Evolutionary conservation across 2,888 invertebrate genomes (phyloP).

Genomic region (Argynnis bischoffii): DNA sequence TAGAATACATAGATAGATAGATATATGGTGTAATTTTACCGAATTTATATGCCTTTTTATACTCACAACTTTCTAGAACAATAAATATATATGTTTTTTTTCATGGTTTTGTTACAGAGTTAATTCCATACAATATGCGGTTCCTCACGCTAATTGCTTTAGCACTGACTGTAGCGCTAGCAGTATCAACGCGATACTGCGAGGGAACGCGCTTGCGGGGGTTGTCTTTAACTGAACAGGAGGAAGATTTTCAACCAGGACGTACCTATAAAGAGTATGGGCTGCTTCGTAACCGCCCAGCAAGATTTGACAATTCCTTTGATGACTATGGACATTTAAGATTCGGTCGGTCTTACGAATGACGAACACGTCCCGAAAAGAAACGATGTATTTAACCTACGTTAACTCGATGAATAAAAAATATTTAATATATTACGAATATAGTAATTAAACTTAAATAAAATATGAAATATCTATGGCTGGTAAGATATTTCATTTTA

Average conservation of each 20-base stretch:
- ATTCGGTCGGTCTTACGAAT: slow-evolving; percentile 84
- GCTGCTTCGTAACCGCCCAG: slow-evolving; percentile 67
- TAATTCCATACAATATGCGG: slow-evolving; percentile 53
- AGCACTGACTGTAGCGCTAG: slow-evolving; percentile 52
- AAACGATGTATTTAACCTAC: slow-evolving; percentile 27
- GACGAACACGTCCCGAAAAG: slow-evolving; percentile 49
- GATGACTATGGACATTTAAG: slow-evolving; percentile 90
- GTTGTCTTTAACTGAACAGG: slow-evolving; percentile 58
- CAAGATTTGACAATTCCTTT: slow-evolving; percentile 83
- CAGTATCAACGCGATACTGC: slow-evolving; percentile 54
- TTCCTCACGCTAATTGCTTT: slow-evolving; percentile 54
- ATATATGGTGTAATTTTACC: no score
- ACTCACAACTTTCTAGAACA: no score
- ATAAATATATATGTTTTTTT: neutral
- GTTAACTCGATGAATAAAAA: slow-evolving; percentile 30
- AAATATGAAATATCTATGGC: slow-evolving; percentile 56
- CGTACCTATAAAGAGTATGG: slow-evolving; percentile 82
- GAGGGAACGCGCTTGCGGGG: slow-evolving; percentile 57
- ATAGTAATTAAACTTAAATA: neutral
- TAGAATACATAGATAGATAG: no score
- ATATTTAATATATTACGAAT: slow-evolving; percentile 6
- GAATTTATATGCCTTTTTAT: no score
- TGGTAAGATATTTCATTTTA: slow-evolving; percentile 56
- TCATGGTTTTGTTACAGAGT: slow-evolving; percentile 2
- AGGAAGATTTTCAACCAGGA: slow-evolving; percentile 61